Evolutionary conservation across 2,888 invertebrate species (phyloP), one percentile per base, ranked within the genome.

Genomic region (Chloroclysta siterata): DNA sequence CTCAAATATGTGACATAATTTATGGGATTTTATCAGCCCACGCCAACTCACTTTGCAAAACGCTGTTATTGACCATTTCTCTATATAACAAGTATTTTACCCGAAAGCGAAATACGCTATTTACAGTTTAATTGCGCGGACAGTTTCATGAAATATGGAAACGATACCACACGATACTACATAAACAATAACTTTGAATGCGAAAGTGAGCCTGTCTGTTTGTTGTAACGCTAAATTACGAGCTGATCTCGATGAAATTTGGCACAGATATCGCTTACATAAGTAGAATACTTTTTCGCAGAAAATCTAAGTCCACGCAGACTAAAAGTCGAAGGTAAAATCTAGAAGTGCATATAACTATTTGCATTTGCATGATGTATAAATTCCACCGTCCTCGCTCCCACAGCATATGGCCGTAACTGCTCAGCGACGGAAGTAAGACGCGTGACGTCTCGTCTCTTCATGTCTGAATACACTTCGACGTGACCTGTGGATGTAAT

Each of bases 361-460:
- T 39, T 39, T 46, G 46, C 17, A 72, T 72, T 72, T 68, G 66
- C 72, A 69, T 69, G 61, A 68, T 52, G 53, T 50, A 62, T 56
- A 66, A 64, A 68, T 68, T 70, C 65, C 70, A 65, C 62, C 69
- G 60, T 65, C 67, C 72, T 69, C 64, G 72, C 69, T 70, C 73
- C 70, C 73, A 68, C 73, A 76, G 75, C 78, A 80, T 74, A 81
- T 75, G 79, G 65, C 76, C 79, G 82, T 85, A 86, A 82, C 76
- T 75, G 79, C 79, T 76, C 73, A 76, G 76, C 86, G 80, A 81
- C 89, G 91, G 91, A 92, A 90, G 84, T 79, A 77, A 69, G 77
- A 82, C 83, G 85, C 90, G 89, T 91, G 91, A 89, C 82, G 87
- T 80, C 85, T 84, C 82, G 87, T 81, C 85, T 84, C 77, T 77